These are phyloP conservation scores for Thalassophryne amazonica DNA, from an alignment of 2,797 vertebrate species.

Conservation along the genomic window DNA sequence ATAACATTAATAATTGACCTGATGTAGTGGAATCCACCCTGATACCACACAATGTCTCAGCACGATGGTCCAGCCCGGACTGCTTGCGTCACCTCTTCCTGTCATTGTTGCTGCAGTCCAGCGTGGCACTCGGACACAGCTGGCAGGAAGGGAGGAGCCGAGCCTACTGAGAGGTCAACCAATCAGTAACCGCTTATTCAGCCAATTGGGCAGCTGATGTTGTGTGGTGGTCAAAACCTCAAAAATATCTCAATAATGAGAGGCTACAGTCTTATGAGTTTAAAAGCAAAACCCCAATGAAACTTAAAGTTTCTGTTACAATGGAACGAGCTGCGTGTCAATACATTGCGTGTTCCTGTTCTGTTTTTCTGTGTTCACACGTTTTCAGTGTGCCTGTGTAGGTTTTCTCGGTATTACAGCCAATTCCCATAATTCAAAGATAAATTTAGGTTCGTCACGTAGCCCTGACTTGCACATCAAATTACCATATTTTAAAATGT, in stretches of 20 bases:
- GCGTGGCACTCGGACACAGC: conserved; percentile 40
- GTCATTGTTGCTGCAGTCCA: conserved; percentile 71
- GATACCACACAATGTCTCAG: conserved; percentile 57
- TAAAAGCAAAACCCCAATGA: not conserved
- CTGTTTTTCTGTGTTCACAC: no score
- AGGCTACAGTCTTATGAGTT: not conserved
- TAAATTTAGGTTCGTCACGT: no score
- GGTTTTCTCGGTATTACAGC: no score
- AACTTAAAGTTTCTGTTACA: not conserved
- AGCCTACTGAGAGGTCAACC: conserved; percentile 41
- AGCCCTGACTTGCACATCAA: no score
- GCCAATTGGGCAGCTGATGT: conserved; percentile 32
- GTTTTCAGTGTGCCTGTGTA: no score
- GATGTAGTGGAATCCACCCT: conserved; percentile 52
- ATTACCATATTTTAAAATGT: no score
- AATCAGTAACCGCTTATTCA: conserved; percentile 38
- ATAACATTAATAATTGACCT: conserved; percentile 23
- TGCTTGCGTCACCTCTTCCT: conserved; percentile 68
- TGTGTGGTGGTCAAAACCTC: conserved; percentile 12
- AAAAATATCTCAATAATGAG: not conserved
- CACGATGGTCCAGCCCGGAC: conserved; percentile 13
- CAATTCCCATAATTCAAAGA: no score
- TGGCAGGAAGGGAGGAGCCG: conserved; percentile 63
- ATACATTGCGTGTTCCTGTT: no score
- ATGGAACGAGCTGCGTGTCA: no score